Base-by-base conservation (phyloP, 2,888 invertebrate genomes). In the Exephanes ischioxanthus region DNA sequence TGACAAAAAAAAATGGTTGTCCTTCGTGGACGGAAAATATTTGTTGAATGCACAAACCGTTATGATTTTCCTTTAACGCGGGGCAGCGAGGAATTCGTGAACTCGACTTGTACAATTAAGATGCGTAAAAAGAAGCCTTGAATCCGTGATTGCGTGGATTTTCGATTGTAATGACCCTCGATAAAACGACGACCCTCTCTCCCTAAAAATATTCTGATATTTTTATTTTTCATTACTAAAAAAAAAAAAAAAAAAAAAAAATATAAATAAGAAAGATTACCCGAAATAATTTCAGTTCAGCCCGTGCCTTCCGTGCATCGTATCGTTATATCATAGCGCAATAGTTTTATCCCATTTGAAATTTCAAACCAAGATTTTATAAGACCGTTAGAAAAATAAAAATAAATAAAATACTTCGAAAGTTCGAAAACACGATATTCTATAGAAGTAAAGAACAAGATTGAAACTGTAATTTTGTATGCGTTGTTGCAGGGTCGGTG, bases 401-500 rank as follows among this genome's bases (percentile, higher is more conserved):
- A 4, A 30, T 0, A 37, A 41, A 41, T 2, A 11, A 41, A 41
- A 41, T 11, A 11, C 11, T 11, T 41, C 41, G 3, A 11, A 37
- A 41, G 3, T 41, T 41, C 53, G 30, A 53, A 53, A 26, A 16
- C 19, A 68, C 48, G 58, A 83, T 11, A 53, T 51, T 53, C 11
- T 51, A 63, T 55, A 37, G 16, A 19, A 66, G 37, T 48, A 61
- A 61, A 11, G 41, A 41, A 9, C 2, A 11, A 41, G 58, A 75
- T 73, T 61, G 33, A 83, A 83, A 72, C 70, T 53, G 67, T 76
- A 80, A 83, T 77, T 83, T 83, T 66, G 79, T 85, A 85, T 67
- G 85, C 79, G 71, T 72, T 61, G 71, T 80, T 76, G 79, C 75
- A 71, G 81, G 80, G 78, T 45, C 63, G 66, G 77, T 41, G 72